These are phyloP conservation scores for Elanus axillaris DNA, from an alignment of 2,113 vertebrate genomes.

Conservation along the genomic window DNA sequence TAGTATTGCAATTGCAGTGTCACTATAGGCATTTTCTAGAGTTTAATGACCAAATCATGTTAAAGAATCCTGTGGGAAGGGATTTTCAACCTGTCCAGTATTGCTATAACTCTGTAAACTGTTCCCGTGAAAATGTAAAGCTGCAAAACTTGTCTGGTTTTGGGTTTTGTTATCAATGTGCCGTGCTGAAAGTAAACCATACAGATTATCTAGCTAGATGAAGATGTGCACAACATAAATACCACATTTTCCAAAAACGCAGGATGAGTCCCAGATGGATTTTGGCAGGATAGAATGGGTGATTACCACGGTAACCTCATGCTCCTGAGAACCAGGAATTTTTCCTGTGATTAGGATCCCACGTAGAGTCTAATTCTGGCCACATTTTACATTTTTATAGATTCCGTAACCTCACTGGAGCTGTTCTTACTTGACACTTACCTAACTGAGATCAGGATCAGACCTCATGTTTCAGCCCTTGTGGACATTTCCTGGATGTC, in stretches of 20 bases:
- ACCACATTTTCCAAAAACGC: background rate
- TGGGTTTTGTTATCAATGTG: background rate
- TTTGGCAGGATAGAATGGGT: background rate
- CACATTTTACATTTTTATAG: background rate
- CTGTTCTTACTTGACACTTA: background rate
- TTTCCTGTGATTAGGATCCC: background rate
- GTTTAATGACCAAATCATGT: background rate
- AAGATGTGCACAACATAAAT: background rate
- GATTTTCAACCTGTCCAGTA: background rate
- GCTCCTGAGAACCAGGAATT: background rate
- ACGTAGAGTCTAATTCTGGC: background rate
- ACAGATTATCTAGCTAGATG: background rate
- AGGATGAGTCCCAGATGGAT: background rate
- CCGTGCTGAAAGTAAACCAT: background rate
- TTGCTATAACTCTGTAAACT: background rate
- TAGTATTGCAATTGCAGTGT: background rate
- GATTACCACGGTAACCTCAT: background rate
- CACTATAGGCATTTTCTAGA: background rate
- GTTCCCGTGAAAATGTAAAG: background rate
- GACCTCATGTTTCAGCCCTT: background rate
- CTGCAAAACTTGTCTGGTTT: background rate
- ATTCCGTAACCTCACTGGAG: background rate
- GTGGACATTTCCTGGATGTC: background rate
- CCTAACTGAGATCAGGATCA: background rate
- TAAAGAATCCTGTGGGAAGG: background rate